Evolutionary conservation across 2,888 invertebrate species (phyloP).

Genomic region (Lithosia quadra): DNA sequence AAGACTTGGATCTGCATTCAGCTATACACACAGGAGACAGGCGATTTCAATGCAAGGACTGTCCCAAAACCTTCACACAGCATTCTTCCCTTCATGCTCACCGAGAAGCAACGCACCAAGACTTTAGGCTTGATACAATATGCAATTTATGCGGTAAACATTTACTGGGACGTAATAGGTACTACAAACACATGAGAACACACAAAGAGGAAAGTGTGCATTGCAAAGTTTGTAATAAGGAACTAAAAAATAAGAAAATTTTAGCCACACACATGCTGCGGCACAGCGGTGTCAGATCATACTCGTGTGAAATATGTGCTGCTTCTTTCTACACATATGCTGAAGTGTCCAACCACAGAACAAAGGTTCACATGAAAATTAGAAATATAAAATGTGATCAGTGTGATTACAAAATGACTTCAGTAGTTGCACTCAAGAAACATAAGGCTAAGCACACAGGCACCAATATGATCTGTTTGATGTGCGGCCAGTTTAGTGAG

Average conservation of each 20-base stretch:
- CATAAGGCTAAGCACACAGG: slow-evolving; percentile 65
- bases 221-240: slow-evolving; percentile 53
- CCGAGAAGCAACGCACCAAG: slow-evolving; percentile 65
- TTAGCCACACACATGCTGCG: slow-evolving; percentile 66
- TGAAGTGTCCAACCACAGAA: slow-evolving; percentile 71
- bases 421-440: slow-evolving; percentile 51
- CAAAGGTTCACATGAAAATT: slow-evolving; percentile 59
- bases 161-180: slow-evolving; percentile 62
- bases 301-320: slow-evolving; percentile 73
- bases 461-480: slow-evolving; percentile 63
- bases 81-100: slow-evolving; percentile 66
- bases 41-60: slow-evolving; percentile 68
- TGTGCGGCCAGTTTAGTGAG: slow-evolving; percentile 71
- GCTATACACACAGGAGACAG: slow-evolving; percentile 68
- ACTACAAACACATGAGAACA: slow-evolving; percentile 65
- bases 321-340: slow-evolving; percentile 67
- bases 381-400: slow-evolving; percentile 63
- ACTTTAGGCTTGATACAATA: slow-evolving; percentile 61
- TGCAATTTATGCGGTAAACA: slow-evolving; percentile 75
- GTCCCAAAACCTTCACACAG: slow-evolving; percentile 67
- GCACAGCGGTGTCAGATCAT: slow-evolving; percentile 68
- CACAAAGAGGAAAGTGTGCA: slow-evolving; percentile 51
- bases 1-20: slow-evolving; percentile 67
- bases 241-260: slow-evolving; percentile 53
- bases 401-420: slow-evolving; percentile 65